Conservation (phyloP, 2,888 invertebrate species). For the Linnaemya vulpina region DNA sequence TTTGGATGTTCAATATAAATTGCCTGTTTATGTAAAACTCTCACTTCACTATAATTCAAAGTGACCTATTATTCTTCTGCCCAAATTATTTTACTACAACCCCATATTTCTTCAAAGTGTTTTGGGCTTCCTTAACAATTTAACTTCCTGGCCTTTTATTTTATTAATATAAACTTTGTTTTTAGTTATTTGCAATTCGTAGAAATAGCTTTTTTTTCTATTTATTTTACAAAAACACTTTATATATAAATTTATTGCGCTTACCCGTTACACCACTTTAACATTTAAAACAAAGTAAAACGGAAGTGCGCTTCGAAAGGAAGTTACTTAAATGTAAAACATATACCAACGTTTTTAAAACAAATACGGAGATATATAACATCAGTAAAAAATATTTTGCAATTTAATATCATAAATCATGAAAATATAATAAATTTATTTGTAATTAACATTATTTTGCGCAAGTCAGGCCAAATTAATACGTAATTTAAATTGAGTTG, state of each 20-base stretch:
- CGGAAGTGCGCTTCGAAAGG: slow-evolving; percentile 35
- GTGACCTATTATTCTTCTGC: too few relatives aligned
- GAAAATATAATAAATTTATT: slow-evolving; percentile 25
- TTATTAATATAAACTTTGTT: slow-evolving; percentile 31
- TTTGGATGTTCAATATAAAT: too few relatives aligned
- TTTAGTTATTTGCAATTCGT: slow-evolving; percentile 45
- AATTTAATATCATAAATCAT: slow-evolving; percentile 38
- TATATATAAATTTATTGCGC: not conserved
- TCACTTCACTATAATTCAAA: too few relatives aligned
- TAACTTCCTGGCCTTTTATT: slow-evolving; percentile 1
- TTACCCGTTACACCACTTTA: not conserved
- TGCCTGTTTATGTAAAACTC: too few relatives aligned
- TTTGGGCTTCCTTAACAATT: not conserved
- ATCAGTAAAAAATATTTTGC: slow-evolving; percentile 21
- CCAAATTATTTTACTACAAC: too few relatives aligned
- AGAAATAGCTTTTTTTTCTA: slow-evolving; percentile 26
- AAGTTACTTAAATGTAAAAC: slow-evolving; percentile 24
- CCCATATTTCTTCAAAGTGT: not conserved
- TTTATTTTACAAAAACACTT: not conserved
- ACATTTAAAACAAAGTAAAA: not conserved
- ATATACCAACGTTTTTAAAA: not conserved
- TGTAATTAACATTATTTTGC: slow-evolving; percentile 2
- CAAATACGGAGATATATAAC: not conserved
- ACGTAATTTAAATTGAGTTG: slow-evolving; percentile 17
- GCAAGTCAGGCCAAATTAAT: not conserved